phyloP scores from a whole-genome alignment of 1,140 invertebrate species.

The Laupala kohalensis region DNA sequence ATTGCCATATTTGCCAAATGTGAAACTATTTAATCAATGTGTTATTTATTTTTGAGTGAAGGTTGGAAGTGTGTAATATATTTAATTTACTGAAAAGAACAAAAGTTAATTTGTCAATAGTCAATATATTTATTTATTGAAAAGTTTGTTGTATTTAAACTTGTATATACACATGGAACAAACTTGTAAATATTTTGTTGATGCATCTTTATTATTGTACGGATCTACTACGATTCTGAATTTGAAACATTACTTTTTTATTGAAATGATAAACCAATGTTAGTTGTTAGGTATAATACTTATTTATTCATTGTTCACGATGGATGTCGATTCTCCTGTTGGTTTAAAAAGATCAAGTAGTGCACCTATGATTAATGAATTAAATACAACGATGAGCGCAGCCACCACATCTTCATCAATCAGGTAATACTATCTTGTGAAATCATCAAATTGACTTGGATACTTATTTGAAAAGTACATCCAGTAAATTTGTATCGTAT shows the following conservation, averaged over 20 bases:
- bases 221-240: background rate
- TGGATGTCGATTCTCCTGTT: conserved; percentile 44
- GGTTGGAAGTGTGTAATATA: too few relatives aligned
- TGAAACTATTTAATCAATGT: too few relatives aligned
- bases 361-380: conserved; percentile 69
- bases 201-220: background rate
- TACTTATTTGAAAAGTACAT: too few relatives aligned
- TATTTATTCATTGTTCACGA: conserved; percentile 18
- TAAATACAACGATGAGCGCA: conserved; percentile 30
- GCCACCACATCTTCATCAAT: conserved; percentile 27
- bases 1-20: too few relatives aligned
- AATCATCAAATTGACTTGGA: too few relatives aligned
- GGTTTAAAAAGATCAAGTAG: conserved; percentile 65
- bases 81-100: too few relatives aligned
- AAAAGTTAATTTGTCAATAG: background rate
- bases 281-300: background rate
- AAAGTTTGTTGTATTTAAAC: background rate
- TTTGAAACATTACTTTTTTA: background rate
- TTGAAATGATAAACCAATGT: background rate
- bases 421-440: too few relatives aligned
- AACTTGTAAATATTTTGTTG: background rate
- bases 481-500: too few relatives aligned
- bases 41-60: too few relatives aligned
- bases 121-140: background rate
- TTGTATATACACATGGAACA: background rate